These are phyloP conservation scores for Daphoenositta chrysoptera DNA, from an alignment of 2,113 vertebrate genomes.

Conservation along the genomic window DNA sequence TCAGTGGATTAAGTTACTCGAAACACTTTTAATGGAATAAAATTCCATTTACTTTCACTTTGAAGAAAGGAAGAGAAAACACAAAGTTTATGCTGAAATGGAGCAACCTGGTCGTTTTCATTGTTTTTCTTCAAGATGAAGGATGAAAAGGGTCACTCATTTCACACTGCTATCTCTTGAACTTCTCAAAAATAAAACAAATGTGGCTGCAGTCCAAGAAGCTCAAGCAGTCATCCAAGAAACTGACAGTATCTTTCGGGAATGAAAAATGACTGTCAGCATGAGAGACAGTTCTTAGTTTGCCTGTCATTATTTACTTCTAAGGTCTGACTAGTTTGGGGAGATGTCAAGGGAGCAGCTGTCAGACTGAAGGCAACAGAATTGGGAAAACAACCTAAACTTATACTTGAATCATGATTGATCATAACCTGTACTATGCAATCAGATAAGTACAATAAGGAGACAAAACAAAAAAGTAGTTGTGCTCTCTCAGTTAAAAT, in stretches of 20 bases:
- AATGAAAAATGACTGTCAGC: constrained; percentile 42
- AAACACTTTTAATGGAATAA: neutral
- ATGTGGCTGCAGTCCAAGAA: neutral
- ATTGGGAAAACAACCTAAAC: neutral
- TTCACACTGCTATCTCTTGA: neutral
- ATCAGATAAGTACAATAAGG: neutral
- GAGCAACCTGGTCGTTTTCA: neutral
- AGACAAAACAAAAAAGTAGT: neutral
- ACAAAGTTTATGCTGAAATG: neutral
- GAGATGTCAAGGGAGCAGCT: neutral
- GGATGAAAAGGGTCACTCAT: neutral
- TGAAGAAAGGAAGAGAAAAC: neutral
- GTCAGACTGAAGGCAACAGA: neutral
- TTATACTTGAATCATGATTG: neutral
- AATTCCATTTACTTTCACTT: neutral
- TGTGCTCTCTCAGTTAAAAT: neutral
- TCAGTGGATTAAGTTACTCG: neutral
- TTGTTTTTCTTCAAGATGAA: neutral
- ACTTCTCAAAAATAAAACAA: neutral
- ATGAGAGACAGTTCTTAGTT: constrained; percentile 36
- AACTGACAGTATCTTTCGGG: neutral
- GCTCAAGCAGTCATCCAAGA: constrained; percentile 15
- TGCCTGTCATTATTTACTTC: constrained; percentile 38
- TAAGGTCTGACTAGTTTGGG: neutral
- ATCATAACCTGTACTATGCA: neutral